phyloP scores from a whole-genome alignment of 1,140 invertebrate species.

The Eriosoma lanigerum region DNA sequence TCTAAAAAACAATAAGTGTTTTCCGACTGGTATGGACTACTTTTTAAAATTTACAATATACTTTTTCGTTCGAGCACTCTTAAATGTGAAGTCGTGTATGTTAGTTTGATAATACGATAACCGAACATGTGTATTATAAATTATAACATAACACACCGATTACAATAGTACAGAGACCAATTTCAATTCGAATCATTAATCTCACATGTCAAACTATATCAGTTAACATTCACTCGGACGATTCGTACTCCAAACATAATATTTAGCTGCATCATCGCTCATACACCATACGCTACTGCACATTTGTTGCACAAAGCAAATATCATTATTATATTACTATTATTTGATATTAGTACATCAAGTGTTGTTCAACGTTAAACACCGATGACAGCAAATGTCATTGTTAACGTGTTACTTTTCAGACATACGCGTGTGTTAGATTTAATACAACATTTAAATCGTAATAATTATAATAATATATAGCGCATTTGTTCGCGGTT shows the following conservation, averaged over 20 bases:
- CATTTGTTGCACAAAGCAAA: not conserved
- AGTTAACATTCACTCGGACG: not conserved
- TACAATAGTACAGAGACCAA: not conserved
- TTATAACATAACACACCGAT: conserved; percentile 11
- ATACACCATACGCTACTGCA: conserved; percentile 20
- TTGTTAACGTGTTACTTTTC: conserved; percentile 14
- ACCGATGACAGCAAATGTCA: conserved; percentile 19
- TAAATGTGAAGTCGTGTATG: no score
- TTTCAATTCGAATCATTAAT: conserved; percentile 30
- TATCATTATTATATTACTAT: not conserved
- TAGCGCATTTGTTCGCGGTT: no score
- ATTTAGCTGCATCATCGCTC: conserved; percentile 31
- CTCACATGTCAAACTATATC: conserved; percentile 3
- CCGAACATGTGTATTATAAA: not conserved
- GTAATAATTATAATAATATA: not conserved
- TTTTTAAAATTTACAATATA: no score
- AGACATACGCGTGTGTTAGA: not conserved
- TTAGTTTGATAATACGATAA: not conserved
- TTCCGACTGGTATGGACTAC: no score
- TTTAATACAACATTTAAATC: not conserved
- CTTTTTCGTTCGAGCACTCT: no score
- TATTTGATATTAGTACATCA: conserved; percentile 15
- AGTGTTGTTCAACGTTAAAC: conserved; percentile 14
- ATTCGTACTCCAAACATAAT: not conserved
- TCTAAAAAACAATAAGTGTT: no score